These are phyloP conservation scores for Sander lucioperca DNA, from an alignment of 2,113 vertebrate genomes.

Conservation along the genomic window DNA sequence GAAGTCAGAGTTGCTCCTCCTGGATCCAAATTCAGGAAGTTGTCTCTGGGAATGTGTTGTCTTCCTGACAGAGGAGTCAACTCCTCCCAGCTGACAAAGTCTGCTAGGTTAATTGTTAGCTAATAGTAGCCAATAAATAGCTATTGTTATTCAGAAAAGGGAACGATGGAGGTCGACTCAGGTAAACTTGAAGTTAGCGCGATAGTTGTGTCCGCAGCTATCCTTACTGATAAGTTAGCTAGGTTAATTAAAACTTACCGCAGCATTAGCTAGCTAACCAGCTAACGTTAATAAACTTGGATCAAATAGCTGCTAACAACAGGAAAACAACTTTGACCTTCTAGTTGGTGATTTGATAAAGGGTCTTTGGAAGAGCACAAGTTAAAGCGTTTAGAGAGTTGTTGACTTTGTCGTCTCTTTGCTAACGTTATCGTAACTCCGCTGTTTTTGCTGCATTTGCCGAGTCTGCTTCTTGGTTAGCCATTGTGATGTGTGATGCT, in stretches of 20 bases:
- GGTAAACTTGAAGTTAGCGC: conserved; percentile 55
- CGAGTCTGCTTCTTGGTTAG: background rate
- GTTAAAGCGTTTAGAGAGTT: no score
- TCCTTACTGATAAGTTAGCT: background rate
- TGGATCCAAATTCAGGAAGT: conserved; percentile 72
- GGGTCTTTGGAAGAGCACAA: background rate
- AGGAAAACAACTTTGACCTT: background rate
- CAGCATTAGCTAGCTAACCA: conserved; percentile 41
- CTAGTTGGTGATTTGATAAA: background rate
- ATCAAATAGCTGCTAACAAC: background rate
- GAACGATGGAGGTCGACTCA: conserved; percentile 71
- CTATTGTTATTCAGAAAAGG: background rate
- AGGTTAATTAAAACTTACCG: background rate
- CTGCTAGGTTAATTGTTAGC: background rate
- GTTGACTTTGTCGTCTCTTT: background rate
- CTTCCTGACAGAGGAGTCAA: conserved; percentile 30
- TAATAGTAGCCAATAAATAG: background rate
- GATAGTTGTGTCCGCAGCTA: background rate
- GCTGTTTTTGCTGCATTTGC: background rate
- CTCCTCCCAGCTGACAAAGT: conserved; percentile 26
- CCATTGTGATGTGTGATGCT: background rate
- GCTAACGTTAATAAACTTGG: conserved; percentile 26
- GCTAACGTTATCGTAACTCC: background rate
- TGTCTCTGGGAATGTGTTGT: conserved; percentile 10
- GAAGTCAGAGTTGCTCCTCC: background rate